A percentile compares a stretch with the other conserved stretches of the same genome.
These are phyloP conservation scores for Takifugu flavidus DNA, from an alignment of 2,113 vertebrate genomes.

Conservation along the genomic window DNA sequence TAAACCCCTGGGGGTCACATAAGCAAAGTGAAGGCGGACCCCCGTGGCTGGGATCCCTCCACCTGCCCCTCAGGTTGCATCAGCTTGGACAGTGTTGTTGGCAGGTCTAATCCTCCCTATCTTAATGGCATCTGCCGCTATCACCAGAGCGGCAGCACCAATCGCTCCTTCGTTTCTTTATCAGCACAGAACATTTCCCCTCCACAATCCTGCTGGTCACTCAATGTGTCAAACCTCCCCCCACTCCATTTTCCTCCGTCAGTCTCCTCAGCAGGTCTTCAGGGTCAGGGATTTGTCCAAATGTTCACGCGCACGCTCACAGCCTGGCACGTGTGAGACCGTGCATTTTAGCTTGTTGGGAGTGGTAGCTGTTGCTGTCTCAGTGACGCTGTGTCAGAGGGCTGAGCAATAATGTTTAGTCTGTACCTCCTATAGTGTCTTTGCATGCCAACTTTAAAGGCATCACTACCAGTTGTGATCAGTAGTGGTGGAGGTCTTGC, in stretches of 20 bases:
- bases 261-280: conserved; percentile 3
- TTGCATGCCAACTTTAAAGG: too few species aligned
- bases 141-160: conserved; percentile 50
- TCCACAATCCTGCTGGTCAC: conserved; percentile 38
- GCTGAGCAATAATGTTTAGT: too few species aligned
- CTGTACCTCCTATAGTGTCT: too few species aligned
- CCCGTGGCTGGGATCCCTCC: conserved; percentile 11
- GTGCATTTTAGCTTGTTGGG: conserved; percentile 12
- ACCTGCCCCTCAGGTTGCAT: conserved; percentile 34
- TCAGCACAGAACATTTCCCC: conserved; percentile 51
- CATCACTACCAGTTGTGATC: too few species aligned
- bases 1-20: conserved; percentile 6
- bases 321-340: conserved; percentile 4
- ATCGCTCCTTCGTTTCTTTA: conserved; percentile 69
- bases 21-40: conserved; percentile 3
- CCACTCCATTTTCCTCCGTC: neutral
- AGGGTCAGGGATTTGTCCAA: conserved; percentile 8
- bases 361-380: neutral
- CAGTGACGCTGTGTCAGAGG: too few species aligned
- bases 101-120: conserved; percentile 72
- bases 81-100: conserved; percentile 26
- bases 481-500: too few species aligned
- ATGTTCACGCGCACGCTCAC: conserved; percentile 1
- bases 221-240: conserved; percentile 18
- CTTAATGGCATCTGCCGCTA: conserved; percentile 75